Conservation (phyloP, 1,140 invertebrate species). For the Drosophila sp. region DNA sequence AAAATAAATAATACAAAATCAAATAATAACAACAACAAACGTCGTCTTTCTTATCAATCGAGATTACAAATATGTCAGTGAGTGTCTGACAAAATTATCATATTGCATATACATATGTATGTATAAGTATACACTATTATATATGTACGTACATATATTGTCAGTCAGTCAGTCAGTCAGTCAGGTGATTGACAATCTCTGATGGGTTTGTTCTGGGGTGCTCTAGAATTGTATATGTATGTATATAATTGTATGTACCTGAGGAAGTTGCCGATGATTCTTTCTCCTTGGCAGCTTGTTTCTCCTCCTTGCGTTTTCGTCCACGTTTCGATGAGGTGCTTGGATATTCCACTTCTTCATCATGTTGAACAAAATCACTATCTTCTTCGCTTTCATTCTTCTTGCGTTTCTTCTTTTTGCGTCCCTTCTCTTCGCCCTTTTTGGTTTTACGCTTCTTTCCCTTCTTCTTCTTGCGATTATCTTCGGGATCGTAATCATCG, state of each 20-base stretch:
- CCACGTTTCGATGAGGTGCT: slow-evolving; percentile 83
- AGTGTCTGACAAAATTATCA: slow-evolving; percentile 2
- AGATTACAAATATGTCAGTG: slow-evolving; percentile 7
- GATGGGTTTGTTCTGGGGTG: not conserved
- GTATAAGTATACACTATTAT: too few relatives aligned
- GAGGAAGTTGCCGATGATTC: slow-evolving; percentile 64
- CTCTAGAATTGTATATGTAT: too few relatives aligned
- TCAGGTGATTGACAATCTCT: slow-evolving; percentile 11
- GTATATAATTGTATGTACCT: slow-evolving; percentile 37
- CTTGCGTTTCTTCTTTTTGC: slow-evolving; percentile 96
- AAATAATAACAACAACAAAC: not conserved
- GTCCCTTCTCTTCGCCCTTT: slow-evolving; percentile 94
- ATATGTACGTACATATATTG: too few relatives aligned
- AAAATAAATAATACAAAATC: too few relatives aligned
- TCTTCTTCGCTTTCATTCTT: slow-evolving; percentile 95
- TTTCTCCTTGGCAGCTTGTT: slow-evolving; percentile 80
- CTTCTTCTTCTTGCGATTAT: slow-evolving; percentile 92
- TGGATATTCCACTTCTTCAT: slow-evolving; percentile 85
- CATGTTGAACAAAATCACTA: slow-evolving; percentile 90
- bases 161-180: not conserved
- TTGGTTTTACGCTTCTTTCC: slow-evolving; percentile 95
- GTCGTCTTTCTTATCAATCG: not conserved
- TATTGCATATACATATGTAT: not conserved
- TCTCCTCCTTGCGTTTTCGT: slow-evolving; percentile 85
- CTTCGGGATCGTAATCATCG: slow-evolving; percentile 93